A percentile compares a stretch with the other conserved stretches of the same genome.
Evolutionary conservation across 2,888 invertebrate species (phyloP).

Genomic region (Callyntrura sp.): DNA sequence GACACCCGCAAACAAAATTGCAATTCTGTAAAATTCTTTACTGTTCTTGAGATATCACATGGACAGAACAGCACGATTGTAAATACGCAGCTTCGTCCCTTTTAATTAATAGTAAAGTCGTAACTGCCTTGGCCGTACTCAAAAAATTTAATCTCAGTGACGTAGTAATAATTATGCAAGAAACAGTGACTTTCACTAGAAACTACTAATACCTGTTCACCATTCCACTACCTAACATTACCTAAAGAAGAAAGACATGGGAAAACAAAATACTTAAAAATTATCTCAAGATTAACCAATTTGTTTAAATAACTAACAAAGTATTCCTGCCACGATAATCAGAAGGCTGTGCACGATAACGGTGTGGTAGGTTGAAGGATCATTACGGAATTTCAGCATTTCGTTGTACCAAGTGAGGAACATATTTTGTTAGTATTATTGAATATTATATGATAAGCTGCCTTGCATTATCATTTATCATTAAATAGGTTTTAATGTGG

Average conservation of each 20-base stretch:
- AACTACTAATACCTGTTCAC: neutral
- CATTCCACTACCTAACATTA: too few relatives aligned
- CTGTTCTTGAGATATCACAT: too few relatives aligned
- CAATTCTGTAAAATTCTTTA: too few relatives aligned
- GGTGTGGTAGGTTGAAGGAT: neutral
- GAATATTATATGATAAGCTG: too few relatives aligned
- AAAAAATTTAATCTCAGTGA: too few relatives aligned
- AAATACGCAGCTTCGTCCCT: too few relatives aligned
- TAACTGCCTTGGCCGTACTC: too few relatives aligned
- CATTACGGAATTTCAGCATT: neutral
- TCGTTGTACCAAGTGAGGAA: neutral
- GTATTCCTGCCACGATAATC: neutral
- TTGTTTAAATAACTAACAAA: neutral
- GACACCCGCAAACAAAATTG: too few relatives aligned
- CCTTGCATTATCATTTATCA: neutral
- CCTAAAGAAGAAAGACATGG: neutral
- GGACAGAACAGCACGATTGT: too few relatives aligned
- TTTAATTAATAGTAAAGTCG: too few relatives aligned
- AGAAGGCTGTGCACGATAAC: neutral
- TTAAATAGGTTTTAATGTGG: conserved; percentile 15
- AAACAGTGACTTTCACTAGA: neutral
- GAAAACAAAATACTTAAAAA: neutral
- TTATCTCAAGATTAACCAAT: neutral
- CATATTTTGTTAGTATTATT: neutral
- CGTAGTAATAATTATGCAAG: too few relatives aligned